Evolutionary conservation across 2,113 vertebrate species (phyloP).

Genomic region (Silurus meridionalis): DNA sequence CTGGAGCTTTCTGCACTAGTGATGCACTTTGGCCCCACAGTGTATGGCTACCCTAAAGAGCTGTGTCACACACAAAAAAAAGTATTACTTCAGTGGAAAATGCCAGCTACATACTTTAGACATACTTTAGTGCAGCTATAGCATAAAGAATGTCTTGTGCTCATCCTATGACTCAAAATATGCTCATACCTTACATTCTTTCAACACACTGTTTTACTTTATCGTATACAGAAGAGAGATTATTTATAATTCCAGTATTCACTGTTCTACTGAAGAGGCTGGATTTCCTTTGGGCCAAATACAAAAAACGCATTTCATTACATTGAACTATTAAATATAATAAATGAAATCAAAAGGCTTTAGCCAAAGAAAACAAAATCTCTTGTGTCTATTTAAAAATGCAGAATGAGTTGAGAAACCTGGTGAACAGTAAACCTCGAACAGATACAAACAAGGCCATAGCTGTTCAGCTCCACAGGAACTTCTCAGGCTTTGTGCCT

Average conservation of each 20-base stretch:
- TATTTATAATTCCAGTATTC: background rate
- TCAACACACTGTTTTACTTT: background rate
- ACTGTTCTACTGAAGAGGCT: background rate
- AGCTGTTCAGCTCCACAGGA: background rate
- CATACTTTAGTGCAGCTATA: background rate
- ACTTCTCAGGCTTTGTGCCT: conserved; percentile 14
- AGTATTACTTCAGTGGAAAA: background rate
- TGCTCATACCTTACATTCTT: background rate
- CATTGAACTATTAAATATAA: background rate
- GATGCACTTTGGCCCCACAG: background rate
- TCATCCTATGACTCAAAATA: background rate
- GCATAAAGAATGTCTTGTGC: background rate
- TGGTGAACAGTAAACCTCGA: background rate
- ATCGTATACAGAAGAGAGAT: background rate
- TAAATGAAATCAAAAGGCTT: background rate
- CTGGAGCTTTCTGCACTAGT: background rate
- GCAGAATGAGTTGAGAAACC: background rate
- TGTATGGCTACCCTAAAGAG: background rate
- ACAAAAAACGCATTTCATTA: background rate
- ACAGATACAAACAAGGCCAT: conserved; percentile 1
- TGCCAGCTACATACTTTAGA: background rate
- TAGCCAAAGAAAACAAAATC: background rate
- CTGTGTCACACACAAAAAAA: background rate
- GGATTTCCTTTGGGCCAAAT: background rate
- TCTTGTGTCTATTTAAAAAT: background rate